Percentiles rank a stretch among this genome's conserved stretches.
These are phyloP conservation scores for Periplaneta americana DNA, from an alignment of 1,140 invertebrate species.

Conservation along the genomic window DNA sequence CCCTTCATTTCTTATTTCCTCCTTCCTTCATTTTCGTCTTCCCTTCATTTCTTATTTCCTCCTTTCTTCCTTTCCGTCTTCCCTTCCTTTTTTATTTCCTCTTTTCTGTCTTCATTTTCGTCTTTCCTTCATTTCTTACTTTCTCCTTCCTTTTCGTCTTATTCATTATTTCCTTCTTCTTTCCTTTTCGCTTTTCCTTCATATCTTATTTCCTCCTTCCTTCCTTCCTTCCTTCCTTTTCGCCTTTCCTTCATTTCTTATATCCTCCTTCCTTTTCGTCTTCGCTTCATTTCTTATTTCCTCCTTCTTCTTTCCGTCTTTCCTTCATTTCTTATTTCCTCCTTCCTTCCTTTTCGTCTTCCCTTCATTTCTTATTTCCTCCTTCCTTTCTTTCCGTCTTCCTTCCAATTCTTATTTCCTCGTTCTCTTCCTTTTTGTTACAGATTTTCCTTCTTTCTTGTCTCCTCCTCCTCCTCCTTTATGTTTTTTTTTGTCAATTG, in stretches of 20 bases:
- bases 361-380: too few species aligned
- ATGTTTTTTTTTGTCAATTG: too few species aligned
- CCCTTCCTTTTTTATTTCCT: neutral
- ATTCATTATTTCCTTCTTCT: too few species aligned
- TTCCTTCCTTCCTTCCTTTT: neutral
- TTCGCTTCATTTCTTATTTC: neutral
- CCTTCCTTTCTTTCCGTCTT: neutral
- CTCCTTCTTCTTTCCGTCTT: neutral
- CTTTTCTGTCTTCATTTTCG: constrained; percentile 1
- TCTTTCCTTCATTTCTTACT: neutral
- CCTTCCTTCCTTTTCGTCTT: too few species aligned
- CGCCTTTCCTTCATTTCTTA: neutral
- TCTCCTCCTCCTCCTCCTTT: neutral
- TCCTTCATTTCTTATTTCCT: neutral
- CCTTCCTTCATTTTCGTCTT: neutral
- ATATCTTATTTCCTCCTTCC: neutral
- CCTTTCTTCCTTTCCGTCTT: too few species aligned
- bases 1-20: too few species aligned
- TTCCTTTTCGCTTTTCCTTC: constrained; percentile 9
- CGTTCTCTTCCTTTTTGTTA: too few species aligned
- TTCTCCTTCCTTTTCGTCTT: too few species aligned
- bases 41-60: neutral
- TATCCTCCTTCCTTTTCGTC: neutral
- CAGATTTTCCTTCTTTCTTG: too few species aligned
- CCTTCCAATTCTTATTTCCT: neutral